Evolutionary conservation across 2,797 vertebrate genomes (phyloP).

Genomic region (Apodemus agrarius): DNA sequence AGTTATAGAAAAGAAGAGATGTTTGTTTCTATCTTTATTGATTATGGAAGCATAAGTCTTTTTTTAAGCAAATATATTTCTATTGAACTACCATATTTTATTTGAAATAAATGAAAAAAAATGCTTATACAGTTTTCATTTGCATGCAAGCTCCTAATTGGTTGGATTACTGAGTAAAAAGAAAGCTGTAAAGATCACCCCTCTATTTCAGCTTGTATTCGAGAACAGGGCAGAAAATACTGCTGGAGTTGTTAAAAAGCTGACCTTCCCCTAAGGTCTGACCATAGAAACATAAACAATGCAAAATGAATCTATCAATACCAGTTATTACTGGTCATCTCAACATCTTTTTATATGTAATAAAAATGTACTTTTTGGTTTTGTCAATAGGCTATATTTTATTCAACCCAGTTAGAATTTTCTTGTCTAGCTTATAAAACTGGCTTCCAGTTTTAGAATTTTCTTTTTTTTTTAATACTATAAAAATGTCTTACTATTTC

Average conservation of each 20-base stretch:
- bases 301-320: slow-evolving; percentile 69
- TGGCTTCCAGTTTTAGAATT: neutral
- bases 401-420: neutral
- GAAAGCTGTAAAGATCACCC: slow-evolving; percentile 53
- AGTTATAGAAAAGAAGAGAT: neutral
- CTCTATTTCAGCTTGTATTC: slow-evolving; percentile 60
- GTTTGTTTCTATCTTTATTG: neutral
- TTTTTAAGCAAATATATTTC: slow-evolving; percentile 83
- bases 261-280: slow-evolving; percentile 67
- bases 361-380: neutral
- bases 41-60: neutral
- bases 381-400: neutral
- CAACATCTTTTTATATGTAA: neutral
- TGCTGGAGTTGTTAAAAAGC: slow-evolving; percentile 74
- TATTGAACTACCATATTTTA: slow-evolving; percentile 79
- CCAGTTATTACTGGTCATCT: slow-evolving; percentile 45
- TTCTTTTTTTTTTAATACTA: neutral
- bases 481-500: slow-evolving; percentile 37
- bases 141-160: slow-evolving; percentile 63
- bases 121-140: slow-evolving; percentile 74
- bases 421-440: neutral
- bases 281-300: slow-evolving; percentile 76
- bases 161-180: slow-evolving; percentile 69
- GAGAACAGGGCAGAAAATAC: slow-evolving; percentile 73
- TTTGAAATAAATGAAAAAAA: slow-evolving; percentile 82